Percentiles rank a stretch among this genome's conserved stretches.
These are phyloP conservation scores for Neopipo cinnamomea DNA, from an alignment of 2,113 vertebrate genomes.

Conservation along the genomic window DNA sequence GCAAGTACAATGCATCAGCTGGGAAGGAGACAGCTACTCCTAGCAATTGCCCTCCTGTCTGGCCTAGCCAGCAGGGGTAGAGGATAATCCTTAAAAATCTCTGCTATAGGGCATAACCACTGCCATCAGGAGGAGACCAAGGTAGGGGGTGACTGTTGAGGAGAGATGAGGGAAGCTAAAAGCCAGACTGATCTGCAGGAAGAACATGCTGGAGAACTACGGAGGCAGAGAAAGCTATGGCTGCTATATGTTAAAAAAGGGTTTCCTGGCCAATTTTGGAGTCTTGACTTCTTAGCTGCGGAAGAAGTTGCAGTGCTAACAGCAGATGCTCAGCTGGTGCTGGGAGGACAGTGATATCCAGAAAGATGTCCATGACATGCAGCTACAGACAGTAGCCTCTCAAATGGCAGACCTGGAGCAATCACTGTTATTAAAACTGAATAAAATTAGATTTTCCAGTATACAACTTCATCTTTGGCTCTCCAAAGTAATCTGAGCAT, in stretches of 20 bases:
- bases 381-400: not conserved
- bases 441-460: not conserved
- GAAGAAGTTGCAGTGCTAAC: not conserved
- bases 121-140: not conserved
- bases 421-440: not conserved
- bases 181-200: not conserved
- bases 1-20: not conserved
- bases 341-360: not conserved
- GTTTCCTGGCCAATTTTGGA: not conserved
- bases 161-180: not conserved
- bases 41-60: constrained; percentile 38
- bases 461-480: not conserved
- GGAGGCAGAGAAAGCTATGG: not conserved
- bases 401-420: not conserved
- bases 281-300: not conserved
- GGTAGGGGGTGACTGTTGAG: not conserved
- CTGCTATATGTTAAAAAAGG: not conserved
- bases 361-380: not conserved
- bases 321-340: not conserved
- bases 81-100: constrained; percentile 46
- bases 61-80: constrained; percentile 34
- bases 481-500: not conserved
- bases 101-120: not conserved
- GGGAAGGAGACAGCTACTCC: constrained; percentile 35
- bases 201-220: not conserved